phyloP scores from a whole-genome alignment of 2,888 invertebrate species.

The Drosophila sordidula region DNA sequence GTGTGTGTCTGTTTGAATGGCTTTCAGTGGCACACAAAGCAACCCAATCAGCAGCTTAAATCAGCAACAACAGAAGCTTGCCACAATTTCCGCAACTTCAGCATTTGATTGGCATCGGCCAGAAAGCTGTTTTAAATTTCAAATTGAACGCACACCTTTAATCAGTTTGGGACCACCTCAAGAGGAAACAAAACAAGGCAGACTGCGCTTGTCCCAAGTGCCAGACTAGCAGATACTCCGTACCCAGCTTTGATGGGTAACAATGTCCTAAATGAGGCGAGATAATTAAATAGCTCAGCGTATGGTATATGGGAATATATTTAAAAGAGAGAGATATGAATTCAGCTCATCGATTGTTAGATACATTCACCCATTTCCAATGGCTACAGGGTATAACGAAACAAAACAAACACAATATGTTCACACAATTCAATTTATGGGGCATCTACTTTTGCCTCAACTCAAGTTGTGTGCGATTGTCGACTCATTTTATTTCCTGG shows the following conservation, averaged over 20 bases:
- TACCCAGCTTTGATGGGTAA: too few relatives aligned
- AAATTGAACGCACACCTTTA: slow-evolving; percentile 61
- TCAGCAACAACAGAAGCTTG: slow-evolving; percentile 55
- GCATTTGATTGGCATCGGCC: slow-evolving; percentile 58
- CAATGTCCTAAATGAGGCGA: too few relatives aligned
- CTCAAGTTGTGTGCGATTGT: slow-evolving; percentile 34
- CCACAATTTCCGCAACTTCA: slow-evolving; percentile 71
- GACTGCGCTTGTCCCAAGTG: background rate
- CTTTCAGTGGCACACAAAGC: slow-evolving; percentile 50
- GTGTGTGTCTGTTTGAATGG: slow-evolving; percentile 20
- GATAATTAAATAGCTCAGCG: too few relatives aligned
- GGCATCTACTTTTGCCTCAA: background rate
- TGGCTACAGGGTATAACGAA: background rate
- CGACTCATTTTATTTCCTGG: slow-evolving; percentile 57
- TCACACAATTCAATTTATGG: slow-evolving; percentile 61
- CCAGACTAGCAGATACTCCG: background rate
- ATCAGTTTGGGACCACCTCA: slow-evolving; percentile 47
- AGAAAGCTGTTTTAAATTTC: slow-evolving; percentile 61
- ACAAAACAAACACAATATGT: slow-evolving; percentile 61
- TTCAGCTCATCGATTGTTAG: too few relatives aligned
- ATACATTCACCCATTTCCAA: too few relatives aligned
- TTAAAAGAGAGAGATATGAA: too few relatives aligned
- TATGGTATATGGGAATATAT: too few relatives aligned
- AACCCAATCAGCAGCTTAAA: slow-evolving; percentile 63
- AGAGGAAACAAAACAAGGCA: background rate